Base-by-base conservation (phyloP, 2,888 invertebrate genomes). In the Himalopsyche tibetana region DNA sequence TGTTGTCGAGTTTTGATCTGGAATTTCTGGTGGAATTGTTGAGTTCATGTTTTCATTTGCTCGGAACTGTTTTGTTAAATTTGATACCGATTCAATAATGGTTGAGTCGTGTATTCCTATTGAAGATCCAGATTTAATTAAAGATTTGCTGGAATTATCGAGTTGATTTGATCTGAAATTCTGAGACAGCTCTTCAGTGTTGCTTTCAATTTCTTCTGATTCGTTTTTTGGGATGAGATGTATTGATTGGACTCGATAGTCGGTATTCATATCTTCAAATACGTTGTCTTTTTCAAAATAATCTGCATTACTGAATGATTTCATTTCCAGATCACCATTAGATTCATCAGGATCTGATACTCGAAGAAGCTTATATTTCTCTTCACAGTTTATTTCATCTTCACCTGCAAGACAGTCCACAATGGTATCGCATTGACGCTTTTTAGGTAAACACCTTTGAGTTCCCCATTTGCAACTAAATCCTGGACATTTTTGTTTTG, bases 331-430 rank as follows among this genome's bases (percentile, higher is more conserved):
- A 55, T 69, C 82, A 1, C 55, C 85, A 79, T 36, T 56, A 6
- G 42, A 38, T 36, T 80, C 83, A 56, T 45, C 55, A 4, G 2
- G 17, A 0, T 74, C 15, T 74, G 74, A 74, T 38, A 15, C 74
- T 74, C 74, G 74, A 5, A 74, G 28, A 36, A 36, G 28, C 38
- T 74, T 74, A 36, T 74, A 74, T 4, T 36, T 74, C 12, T 74
- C 74, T 74, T 74, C 74, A 90, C 97, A 97, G 83, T 95, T 93
- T 0, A 94, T 91, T 93, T 98, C 98, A 91, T 98, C 98, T 91
- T 97, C 97, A 36, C 95, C 97, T 69, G 95, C 93, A 42, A 97
- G 91, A 89, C 97, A 98, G 90, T 97, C 96, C 0, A 96, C 94
- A 69, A 94, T 92, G 89, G 94, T 94, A 90, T 98, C 95, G 91